phyloP scores from a whole-genome alignment of 2,888 invertebrate genomes.

The Pegoplata infirma region DNA sequence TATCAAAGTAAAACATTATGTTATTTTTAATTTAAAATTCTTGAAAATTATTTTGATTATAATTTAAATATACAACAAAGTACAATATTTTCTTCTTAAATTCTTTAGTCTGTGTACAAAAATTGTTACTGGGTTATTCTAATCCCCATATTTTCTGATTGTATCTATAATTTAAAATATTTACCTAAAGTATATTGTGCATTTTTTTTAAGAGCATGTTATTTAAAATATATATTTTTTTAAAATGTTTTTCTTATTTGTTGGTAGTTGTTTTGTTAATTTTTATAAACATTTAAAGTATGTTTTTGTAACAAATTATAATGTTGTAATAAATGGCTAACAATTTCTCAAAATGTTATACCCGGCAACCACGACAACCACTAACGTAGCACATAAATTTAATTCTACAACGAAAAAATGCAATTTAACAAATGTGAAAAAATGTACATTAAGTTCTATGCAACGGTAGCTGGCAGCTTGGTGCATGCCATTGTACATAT shows the following conservation, averaged over 20 bases:
- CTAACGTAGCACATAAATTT: constrained; percentile 61
- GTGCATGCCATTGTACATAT: constrained; percentile 40
- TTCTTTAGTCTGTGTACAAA: no score
- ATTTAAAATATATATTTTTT: constrained; percentile 31
- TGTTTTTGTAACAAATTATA: constrained; percentile 57
- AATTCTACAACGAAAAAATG: constrained; percentile 59
- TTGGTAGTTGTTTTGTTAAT: constrained; percentile 1
- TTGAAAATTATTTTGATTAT: no score
- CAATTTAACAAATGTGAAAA: constrained; percentile 60
- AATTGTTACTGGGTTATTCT: no score
- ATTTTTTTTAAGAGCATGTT: constrained; percentile 22
- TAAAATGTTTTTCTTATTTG: constrained; percentile 10
- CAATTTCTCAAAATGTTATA: constrained; percentile 62
- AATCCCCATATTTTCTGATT: not conserved
- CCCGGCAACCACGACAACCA: constrained; percentile 61
- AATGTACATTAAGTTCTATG: constrained; percentile 45
- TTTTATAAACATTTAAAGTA: constrained; percentile 44
- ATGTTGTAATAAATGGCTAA: constrained; percentile 60
- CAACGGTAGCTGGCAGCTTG: not conserved
- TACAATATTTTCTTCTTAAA: no score
- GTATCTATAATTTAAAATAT: not conserved
- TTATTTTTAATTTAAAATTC: no score
- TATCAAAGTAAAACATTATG: no score
- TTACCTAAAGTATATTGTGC: not conserved
- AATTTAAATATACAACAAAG: no score